These are phyloP conservation scores for Bombylius major DNA, from an alignment of 2,888 invertebrate species.

Conservation along the genomic window DNA sequence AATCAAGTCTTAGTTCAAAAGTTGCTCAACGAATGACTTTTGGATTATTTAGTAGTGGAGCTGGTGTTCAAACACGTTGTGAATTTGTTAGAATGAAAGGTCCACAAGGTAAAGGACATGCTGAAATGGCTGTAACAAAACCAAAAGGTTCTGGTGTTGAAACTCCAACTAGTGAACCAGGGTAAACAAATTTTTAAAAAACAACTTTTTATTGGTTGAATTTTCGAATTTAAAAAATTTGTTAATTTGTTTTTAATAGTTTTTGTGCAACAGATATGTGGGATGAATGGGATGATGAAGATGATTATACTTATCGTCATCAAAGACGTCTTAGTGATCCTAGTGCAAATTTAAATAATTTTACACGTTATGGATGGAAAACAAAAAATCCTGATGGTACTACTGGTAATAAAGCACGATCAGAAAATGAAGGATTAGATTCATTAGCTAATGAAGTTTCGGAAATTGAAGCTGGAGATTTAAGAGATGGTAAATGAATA, in stretches of 20 bases:
- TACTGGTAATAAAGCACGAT: constrained; percentile 64
- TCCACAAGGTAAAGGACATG: constrained; percentile 90
- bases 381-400: constrained; percentile 48
- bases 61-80: constrained; percentile 63
- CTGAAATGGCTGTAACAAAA: constrained; percentile 95
- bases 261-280: constrained; percentile 75
- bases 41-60: constrained; percentile 67
- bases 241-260: constrained; percentile 13
- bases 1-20: constrained; percentile 88
- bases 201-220: too few species aligned
- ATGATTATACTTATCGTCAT: constrained; percentile 68
- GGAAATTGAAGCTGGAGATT: constrained; percentile 88
- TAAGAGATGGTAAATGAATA: constrained; percentile 62
- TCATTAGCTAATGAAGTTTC: constrained; percentile 68
- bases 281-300: constrained; percentile 87
- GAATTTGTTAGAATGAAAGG: constrained; percentile 99
- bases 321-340: constrained; percentile 79
- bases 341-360: constrained; percentile 77
- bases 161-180: constrained; percentile 86
- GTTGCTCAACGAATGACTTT: constrained; percentile 94
- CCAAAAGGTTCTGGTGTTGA: constrained; percentile 86
- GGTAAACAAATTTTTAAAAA: constrained; percentile 29
- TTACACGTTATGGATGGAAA: constrained; percentile 71
- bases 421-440: constrained; percentile 87
- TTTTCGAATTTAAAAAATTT: not conserved